A percentile compares a stretch with the other conserved stretches of the same genome.
Evolutionary conservation across 2,113 vertebrate genomes (phyloP).

Genomic region (Callopanchax toddi): DNA sequence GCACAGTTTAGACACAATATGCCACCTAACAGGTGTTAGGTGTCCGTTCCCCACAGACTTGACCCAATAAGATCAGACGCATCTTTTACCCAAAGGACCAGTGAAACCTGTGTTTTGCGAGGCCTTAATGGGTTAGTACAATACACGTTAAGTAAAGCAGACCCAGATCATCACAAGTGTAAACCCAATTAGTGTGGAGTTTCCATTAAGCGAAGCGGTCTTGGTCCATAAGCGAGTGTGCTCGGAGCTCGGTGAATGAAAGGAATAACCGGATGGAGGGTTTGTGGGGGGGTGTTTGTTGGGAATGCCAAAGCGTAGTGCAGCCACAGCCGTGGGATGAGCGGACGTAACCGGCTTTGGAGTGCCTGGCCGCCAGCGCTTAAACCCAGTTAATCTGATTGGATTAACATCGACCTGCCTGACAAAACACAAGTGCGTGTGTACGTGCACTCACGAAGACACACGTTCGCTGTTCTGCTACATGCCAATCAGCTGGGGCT

Average conservation of each 20-base stretch:
- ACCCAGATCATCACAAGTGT: constrained; percentile 3
- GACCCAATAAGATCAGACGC: not conserved
- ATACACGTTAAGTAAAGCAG: not conserved
- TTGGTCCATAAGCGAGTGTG: constrained; percentile 9
- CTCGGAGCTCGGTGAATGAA: constrained; percentile 23
- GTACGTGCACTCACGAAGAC: not conserved
- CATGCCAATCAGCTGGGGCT: constrained; percentile 45
- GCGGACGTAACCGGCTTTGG: constrained; percentile 75
- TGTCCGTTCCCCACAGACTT: not conserved
- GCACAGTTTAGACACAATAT: not conserved
- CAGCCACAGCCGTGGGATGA: constrained; percentile 57
- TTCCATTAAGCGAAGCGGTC: constrained; percentile 20
- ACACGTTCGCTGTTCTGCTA: constrained; percentile 6
- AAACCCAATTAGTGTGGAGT: constrained; percentile 29
- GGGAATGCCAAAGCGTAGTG: constrained; percentile 45
- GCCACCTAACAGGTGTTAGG: not conserved
- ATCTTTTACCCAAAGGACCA: too few relatives aligned
- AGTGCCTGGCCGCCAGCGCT: constrained; percentile 59
- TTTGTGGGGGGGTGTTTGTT: constrained; percentile 49
- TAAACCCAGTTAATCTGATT: constrained; percentile 82
- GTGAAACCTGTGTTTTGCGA: not conserved
- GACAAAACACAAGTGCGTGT: constrained; percentile 37
- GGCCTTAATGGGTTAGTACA: not conserved
- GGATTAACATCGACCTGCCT: constrained; percentile 80
- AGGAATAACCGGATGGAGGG: constrained; percentile 36